Conservation (phyloP, 2,888 invertebrate species). For the Orchesella flavescens region DNA sequence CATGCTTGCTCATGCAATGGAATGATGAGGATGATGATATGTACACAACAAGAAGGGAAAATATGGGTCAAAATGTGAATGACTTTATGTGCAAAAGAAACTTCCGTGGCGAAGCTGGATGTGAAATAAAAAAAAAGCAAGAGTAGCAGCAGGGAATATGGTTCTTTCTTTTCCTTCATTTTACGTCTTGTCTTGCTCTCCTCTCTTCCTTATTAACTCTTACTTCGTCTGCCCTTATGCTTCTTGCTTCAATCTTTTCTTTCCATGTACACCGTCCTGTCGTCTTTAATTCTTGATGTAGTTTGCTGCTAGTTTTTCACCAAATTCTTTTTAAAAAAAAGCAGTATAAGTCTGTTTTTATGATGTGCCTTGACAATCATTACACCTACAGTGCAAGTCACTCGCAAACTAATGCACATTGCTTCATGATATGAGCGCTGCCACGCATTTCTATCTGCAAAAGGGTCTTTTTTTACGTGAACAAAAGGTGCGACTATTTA, state of each 20-base stretch:
- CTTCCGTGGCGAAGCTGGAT: constrained; percentile 70
- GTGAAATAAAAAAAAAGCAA: constrained; percentile 35
- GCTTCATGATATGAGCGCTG: too few species aligned
- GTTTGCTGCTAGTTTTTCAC: too few species aligned
- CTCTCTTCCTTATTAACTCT: constrained; percentile 4
- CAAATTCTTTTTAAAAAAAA: too few species aligned
- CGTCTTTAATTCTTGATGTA: too few species aligned
- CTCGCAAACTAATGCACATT: too few species aligned
- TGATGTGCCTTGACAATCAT: too few species aligned
- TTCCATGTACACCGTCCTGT: background rate
- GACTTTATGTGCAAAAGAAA: constrained; percentile 72
- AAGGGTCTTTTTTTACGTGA: too few species aligned
- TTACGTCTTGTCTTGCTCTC: background rate
- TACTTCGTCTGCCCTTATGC: background rate
- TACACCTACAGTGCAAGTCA: too few species aligned
- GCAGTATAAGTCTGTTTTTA: too few species aligned
- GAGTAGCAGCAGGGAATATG: constrained; percentile 55
- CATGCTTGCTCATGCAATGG: constrained; percentile 16
- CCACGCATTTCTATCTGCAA: too few species aligned
- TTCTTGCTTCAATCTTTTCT: background rate
- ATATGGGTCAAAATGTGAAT: constrained; percentile 72
- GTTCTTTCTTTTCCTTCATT: constrained; percentile 38
- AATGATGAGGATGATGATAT: constrained; percentile 45
- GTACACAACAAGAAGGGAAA: constrained; percentile 55
- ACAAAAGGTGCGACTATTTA: too few species aligned